Evolutionary conservation across 1,140 invertebrate species (phyloP).

Genomic region (Teleopsis dalmanni): DNA sequence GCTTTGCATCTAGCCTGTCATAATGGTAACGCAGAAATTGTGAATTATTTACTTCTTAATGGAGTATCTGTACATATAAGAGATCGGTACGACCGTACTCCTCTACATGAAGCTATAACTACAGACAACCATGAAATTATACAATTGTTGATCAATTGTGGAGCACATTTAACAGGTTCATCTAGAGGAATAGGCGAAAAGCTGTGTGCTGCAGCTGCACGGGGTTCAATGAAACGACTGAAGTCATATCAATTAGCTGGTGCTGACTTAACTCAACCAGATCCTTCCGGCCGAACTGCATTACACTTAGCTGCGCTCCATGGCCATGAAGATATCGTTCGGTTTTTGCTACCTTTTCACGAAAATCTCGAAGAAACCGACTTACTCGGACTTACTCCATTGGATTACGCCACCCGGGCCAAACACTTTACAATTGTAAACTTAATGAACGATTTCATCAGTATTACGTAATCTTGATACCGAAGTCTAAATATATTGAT

Average conservation of each 20-base stretch:
- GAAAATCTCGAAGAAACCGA: slow-evolving; percentile 41
- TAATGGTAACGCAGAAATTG: slow-evolving; percentile 59
- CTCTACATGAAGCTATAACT: slow-evolving; percentile 57
- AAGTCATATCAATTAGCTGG: slow-evolving; percentile 56
- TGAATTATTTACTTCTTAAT: slow-evolving; percentile 66
- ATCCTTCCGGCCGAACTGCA: slow-evolving; percentile 54
- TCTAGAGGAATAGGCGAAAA: slow-evolving; percentile 50
- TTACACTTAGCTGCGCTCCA: slow-evolving; percentile 53
- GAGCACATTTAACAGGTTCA: slow-evolving; percentile 53
- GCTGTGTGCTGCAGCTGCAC: slow-evolving; percentile 54
- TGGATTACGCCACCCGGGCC: no score
- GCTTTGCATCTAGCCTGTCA: slow-evolving; percentile 73
- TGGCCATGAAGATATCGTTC: slow-evolving; percentile 34
- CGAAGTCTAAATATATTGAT: no score
- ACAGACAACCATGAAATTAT: slow-evolving; percentile 57
- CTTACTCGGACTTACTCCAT: slow-evolving; percentile 45
- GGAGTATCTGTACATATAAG: slow-evolving; percentile 76
- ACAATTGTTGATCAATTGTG: slow-evolving; percentile 53
- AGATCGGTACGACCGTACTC: slow-evolving; percentile 50
- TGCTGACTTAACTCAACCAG: slow-evolving; percentile 53
- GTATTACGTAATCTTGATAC: no score
- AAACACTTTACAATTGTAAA: no score
- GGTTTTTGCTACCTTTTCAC: slow-evolving; percentile 45
- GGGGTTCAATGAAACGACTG: slow-evolving; percentile 51
- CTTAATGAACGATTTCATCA: no score